Evolutionary conservation across 2,888 invertebrate species (phyloP), one percentile per base, ranked within the genome.

Genomic region (Thecocarcelia acutangulata): DNA sequence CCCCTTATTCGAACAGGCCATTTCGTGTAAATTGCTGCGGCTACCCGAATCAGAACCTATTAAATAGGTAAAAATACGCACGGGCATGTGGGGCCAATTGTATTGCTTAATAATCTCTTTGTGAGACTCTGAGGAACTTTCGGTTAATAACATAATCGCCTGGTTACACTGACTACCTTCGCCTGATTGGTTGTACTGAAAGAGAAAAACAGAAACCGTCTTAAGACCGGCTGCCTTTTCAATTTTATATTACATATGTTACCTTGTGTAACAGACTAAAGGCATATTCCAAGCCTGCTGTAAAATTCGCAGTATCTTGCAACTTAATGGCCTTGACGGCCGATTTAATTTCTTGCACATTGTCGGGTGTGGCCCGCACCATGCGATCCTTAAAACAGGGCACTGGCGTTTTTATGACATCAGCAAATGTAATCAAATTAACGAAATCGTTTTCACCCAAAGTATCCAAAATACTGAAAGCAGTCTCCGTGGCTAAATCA

Each of bases 1-100:
- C 2, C 99, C 99, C 94, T 98, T 97, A 91, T 99, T 99, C 64
- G 94, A 94, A 91, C 99, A 99, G 8, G 99, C 99, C 95, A 99
- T 98, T 92, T 95, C 96, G 87, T 96, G 94, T 90, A 98, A 94
- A 88, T 96, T 96, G 78, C 94, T 93, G 24, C 95, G 94, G 85
- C 97, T 95, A 58, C 96, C 94, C 2, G 97, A 96, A 90, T 99
- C 98, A 75, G 96, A 95, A 0, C 98, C 99, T 54, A 99, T 95
- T 28, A 99, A 92, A 91, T 98, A 99, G 0, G 98, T 97, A 90
- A 99, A 99, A 80, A 99, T 95, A 84, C 99, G 93, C 40, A 98
- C 97, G 80, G 98, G 95, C 94, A 96, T 95, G 86, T 98, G 96
- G 0, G 97, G 97, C 94, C 95, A 96, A 91, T 98, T 99, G 92